Evolutionary conservation across 2,797 vertebrate species (phyloP).

Genomic region (Parauchenoglanis ngamensis): DNA sequence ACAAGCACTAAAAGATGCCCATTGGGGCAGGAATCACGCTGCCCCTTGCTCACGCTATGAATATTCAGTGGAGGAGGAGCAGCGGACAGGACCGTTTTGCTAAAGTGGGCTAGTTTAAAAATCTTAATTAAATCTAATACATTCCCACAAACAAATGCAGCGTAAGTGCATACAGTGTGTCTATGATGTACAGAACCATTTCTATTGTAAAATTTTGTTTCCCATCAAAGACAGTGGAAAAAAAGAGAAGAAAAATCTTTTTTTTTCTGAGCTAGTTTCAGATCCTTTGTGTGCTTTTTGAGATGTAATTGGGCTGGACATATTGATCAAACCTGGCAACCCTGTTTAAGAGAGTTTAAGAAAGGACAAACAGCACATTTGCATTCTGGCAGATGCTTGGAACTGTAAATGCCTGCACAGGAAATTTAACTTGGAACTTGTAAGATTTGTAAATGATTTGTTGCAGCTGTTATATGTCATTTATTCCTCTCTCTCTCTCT

Average conservation of each 20-base stretch:
- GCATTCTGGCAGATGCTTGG: background rate
- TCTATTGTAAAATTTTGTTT: background rate
- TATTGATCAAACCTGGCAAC: background rate
- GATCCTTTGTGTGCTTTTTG: background rate
- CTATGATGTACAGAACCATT: background rate
- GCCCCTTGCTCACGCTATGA: background rate
- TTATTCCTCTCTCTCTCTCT: background rate
- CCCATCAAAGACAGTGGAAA: no score
- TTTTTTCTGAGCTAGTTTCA: background rate
- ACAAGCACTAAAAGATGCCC: background rate
- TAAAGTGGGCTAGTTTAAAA: background rate
- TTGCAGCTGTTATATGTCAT: background rate
- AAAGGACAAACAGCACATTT: background rate
- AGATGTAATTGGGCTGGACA: background rate
- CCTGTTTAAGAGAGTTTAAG: background rate
- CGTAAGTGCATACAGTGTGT: background rate
- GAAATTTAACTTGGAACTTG: background rate
- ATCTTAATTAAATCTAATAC: background rate
- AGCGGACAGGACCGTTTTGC: background rate
- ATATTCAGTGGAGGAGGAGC: background rate
- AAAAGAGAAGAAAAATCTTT: background rate
- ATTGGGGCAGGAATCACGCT: background rate
- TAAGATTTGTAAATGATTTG: background rate
- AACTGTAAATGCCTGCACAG: background rate
- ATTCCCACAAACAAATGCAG: background rate